Percentiles rank a stretch among this genome's conserved stretches.
These are phyloP conservation scores for Lamellibrachia columna DNA, from an alignment of 2,888 invertebrate genomes.

Conservation along the genomic window DNA sequence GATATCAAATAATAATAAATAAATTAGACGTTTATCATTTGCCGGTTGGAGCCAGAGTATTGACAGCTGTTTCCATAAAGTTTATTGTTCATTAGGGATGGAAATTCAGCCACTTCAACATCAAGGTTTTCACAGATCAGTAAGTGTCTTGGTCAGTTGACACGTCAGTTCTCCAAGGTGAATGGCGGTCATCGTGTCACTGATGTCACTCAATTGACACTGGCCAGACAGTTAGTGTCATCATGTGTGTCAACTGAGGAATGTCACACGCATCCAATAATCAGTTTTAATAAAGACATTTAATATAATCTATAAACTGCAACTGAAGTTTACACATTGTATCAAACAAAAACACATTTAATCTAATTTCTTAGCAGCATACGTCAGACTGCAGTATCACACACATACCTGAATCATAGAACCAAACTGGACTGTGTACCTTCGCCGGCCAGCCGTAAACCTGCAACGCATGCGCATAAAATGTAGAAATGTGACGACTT, in stretches of 20 bases:
- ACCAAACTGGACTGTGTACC: conserved; percentile 81
- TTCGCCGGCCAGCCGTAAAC: conserved; percentile 78
- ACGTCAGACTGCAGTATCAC: background rate
- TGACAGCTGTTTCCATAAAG: no score
- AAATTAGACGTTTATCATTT: no score
- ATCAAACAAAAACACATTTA: background rate
- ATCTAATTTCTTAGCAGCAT: background rate
- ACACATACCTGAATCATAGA: conserved; percentile 78
- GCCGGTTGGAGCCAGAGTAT: no score
- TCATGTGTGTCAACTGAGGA: background rate
- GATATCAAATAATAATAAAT: no score
- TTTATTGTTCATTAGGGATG: no score
- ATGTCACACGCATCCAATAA: background rate
- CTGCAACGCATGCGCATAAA: conserved; percentile 56
- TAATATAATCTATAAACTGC: no score
- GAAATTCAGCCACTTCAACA: no score
- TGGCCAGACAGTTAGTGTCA: conserved; percentile 16
- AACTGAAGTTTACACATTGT: no score
- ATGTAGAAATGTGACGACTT: background rate
- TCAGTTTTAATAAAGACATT: no score
- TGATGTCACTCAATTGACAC: conserved; percentile 4
- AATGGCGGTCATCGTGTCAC: background rate
- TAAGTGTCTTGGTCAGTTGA: background rate
- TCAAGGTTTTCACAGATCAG: no score
- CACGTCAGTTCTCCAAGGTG: conserved; percentile 6